Evolutionary conservation across 2,113 vertebrate genomes (phyloP), one percentile per base, ranked within the genome.

Genomic region (Globicephala melas): DNA sequence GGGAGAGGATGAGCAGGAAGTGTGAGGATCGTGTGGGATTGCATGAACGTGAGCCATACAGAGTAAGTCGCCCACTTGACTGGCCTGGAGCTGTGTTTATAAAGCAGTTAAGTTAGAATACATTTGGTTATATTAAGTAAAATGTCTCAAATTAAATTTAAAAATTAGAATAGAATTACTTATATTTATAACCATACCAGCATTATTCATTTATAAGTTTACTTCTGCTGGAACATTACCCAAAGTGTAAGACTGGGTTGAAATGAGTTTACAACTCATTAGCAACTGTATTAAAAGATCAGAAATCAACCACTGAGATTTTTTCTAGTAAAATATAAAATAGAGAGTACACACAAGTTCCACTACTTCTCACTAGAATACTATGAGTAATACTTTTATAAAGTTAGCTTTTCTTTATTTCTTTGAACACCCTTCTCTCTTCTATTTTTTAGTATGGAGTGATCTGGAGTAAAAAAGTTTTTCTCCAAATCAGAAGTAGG

Each of bases 41-140:
- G 18, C 10, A 23, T 9, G 3, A 44, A 8, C 1, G 6, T 65
- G 70, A 33, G 10, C 23, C 10, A 1, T 21, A 1, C 1, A 44
- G 3, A 47, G 26, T 23, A 41, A 65, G 17, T 7, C 3, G 5
- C 76, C 26, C 13, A 18, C 38, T 2, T 26, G 8, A 38, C 55
- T 70, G 36, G 3, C 3, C 1, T 23, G 12, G 5, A 77, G 0
- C 14, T 44, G 31, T 73, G 38, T 20, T 25, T 53, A 13, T 25
- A 12, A 41, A 14, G 38, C 15, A 53, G 1, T n/a, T 44, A 55
- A 4, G 4, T 87, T 77, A 53, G 31, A 87, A 25, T n/a, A 38
- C 25, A 82, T 82, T 44, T 13, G 23, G 36, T 31, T 26, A 8
- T 17, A 8, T 11, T 87, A 77, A 63, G 25, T 6, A 87, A 82